These are phyloP conservation scores for Bucorvus abyssinicus DNA, from an alignment of 2,797 vertebrate species.

Conservation along the genomic window DNA sequence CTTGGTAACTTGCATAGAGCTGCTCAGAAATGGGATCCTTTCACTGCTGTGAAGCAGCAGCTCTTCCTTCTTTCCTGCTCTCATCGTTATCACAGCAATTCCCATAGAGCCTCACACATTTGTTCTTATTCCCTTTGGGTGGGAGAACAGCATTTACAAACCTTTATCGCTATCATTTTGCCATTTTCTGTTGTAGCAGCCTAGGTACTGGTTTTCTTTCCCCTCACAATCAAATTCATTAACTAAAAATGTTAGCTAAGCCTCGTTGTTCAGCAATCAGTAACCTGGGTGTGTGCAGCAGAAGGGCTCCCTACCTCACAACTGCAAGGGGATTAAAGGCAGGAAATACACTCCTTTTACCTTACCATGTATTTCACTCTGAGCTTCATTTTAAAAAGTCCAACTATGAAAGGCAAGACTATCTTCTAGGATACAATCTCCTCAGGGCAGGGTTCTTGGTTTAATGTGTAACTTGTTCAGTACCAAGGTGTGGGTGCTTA, in stretches of 20 bases:
- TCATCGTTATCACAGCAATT: constrained; percentile 14
- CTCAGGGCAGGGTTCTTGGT: background rate
- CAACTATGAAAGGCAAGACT: background rate
- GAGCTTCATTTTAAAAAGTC: background rate
- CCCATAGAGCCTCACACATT: background rate
- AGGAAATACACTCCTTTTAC: background rate
- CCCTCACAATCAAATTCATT: constrained; percentile 2
- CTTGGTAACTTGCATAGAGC: constrained; percentile 10
- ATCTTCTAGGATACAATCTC: background rate
- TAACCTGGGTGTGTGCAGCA: background rate
- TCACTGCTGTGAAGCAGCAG: background rate
- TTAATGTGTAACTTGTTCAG: constrained; percentile 30
- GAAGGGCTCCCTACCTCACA: background rate
- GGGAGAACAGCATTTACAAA: constrained; percentile 11
- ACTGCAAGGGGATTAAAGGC: constrained; percentile 1
- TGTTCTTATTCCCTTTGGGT: constrained; percentile 6
- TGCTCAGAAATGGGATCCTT: constrained; percentile 46
- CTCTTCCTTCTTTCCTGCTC: background rate
- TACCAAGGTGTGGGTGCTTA: background rate
- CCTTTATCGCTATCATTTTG: constrained; percentile 14
- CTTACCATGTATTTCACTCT: background rate
- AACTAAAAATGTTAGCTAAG: background rate
- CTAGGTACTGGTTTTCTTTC: background rate
- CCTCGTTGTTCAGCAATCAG: background rate
- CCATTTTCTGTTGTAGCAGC: constrained; percentile 19